Evolutionary conservation across 1,140 invertebrate genomes (phyloP), one percentile per base, ranked within the genome.

Genomic region (Campoletis sonorensis): DNA sequence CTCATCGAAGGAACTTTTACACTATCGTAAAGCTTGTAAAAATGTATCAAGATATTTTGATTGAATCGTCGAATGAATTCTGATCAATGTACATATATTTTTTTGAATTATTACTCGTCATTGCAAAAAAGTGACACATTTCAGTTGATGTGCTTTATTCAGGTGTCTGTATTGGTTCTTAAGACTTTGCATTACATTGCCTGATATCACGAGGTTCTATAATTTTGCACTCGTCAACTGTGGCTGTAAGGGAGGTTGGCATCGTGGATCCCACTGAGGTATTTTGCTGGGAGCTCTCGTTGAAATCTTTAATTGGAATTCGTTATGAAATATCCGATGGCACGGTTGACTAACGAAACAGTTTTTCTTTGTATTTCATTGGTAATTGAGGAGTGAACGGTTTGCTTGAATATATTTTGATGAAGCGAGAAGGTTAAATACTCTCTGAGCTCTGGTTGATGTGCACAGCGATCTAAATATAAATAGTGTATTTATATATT

Each of bases 281-380:
- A n/a, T 78, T 77, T 23, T 67, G 23, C 16, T 33, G 16, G 11
- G 21, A 73, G 61, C 73, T 73, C 80, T 81, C 80, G 73, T 33
- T 81, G 58, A 78, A 67, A 45, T 45, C 40, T 21, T 77, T 82
- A 80, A 82, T 82, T 82, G 78, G 78, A 82, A 82, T 82, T 79
- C 78, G 79, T 82, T 80, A 82, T 45, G 77, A 51, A 79, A 75
- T 79, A 79, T 79, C 76, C 45, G 4, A 11, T 72, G 30, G 67
- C 21, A 40, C 4, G 30, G n/a, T 13, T 23, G 68, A 49, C 40
- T 72, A n/a, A n/a, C 23, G 27, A 67, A 40, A 64, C n/a, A 27
- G 73, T 33, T 75, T 82, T 82, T 37, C 21, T n/a, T 79, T 79
- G 40, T 45, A 5, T 13, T 0, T 45, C 54, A 45, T 54, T 26